Base-by-base conservation (phyloP, 2,113 vertebrate genomes). In the Myiozetetes cayanensis region DNA sequence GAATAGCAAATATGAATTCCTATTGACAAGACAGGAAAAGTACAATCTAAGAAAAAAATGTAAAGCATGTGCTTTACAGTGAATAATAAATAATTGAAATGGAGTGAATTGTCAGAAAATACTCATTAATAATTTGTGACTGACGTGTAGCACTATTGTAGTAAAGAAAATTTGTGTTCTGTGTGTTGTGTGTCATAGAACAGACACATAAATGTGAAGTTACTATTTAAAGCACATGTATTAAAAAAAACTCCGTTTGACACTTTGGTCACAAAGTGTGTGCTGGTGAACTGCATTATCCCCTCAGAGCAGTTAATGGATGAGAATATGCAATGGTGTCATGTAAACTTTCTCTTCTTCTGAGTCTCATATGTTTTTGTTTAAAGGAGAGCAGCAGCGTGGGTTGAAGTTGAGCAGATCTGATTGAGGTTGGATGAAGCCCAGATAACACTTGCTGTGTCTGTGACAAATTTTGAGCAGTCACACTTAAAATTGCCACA, bases 81-180 rank as follows among this genome's bases (percentile, higher is more conserved):
- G 77, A 91, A 76, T 79, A 93, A 94, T 91, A 95, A 95, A 93
- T 95, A 93, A 96, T 92, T 90, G 83, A 90, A 93, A 72, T 1
- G 2, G 85, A 73, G 61, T 71, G 90, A 94, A 68, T 77, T 93
- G 68, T 85, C 73, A 90, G 76, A 88, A 92, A 93, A 65, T 84
- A 31, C 50, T 52, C 56, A 76, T 90, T 89, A 87, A 90, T 92
- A 88, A 87, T 84, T 86, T 87, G 78, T 95, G 83, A 84, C 79
- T 84, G 88, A 75, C 78, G 56, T 67, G 58, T 44, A 52, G 68
- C 2, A 3, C 56, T 70, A 3, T 16, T 93, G 28, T 72, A 61
- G 75, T 77, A 63, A 86, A 68, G 35, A 41, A 77, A 70, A 66
- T 53, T 4, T 85, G 27, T 82, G 67, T 76, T 86, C 25, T 79